phyloP scores from a whole-genome alignment of 1,140 invertebrate species.

The Helicorthomorpha holstii region DNA sequence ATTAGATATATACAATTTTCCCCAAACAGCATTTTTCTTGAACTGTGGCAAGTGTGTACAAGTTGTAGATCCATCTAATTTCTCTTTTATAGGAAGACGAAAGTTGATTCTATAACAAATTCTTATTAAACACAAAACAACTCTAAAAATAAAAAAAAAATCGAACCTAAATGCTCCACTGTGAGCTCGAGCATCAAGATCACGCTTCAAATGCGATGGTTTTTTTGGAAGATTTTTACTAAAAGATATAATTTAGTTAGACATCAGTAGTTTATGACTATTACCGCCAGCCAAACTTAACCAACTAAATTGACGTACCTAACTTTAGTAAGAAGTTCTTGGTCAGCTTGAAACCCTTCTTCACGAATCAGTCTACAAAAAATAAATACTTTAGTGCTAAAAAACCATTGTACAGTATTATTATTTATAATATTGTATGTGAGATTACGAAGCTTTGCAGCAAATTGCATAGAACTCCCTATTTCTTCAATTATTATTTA shows the following conservation, averaged over 20 bases:
- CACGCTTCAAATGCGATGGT: slow-evolving; percentile 73
- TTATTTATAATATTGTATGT: too few species aligned
- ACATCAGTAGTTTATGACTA: not conserved
- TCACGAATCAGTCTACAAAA: slow-evolving; percentile 13
- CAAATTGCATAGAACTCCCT: too few species aligned
- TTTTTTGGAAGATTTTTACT: slow-evolving; percentile 72
- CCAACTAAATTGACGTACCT: not conserved
- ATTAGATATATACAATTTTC: slow-evolving; percentile 78
- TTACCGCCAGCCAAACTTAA: too few species aligned
- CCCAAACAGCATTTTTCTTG: slow-evolving; percentile 73
- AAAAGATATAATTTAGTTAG: slow-evolving; percentile 2
- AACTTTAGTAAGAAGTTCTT: slow-evolving; percentile 4
- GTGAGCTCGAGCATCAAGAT: slow-evolving; percentile 82
- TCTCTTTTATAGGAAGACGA: slow-evolving; percentile 67
- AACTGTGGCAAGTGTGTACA: slow-evolving; percentile 90
- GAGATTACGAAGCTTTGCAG: too few species aligned
- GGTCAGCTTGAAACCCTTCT: slow-evolving; percentile 13
- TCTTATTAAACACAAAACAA: not conserved
- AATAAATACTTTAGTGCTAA: not conserved
- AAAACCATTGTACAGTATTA: too few species aligned
- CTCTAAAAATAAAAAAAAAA: not conserved
- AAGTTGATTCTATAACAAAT: slow-evolving; percentile 46
- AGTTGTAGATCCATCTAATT: slow-evolving; percentile 78
- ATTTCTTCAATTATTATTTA: too few species aligned
- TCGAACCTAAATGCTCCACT: slow-evolving; percentile 47